These are phyloP conservation scores for Bufo bufo DNA, from an alignment of 2,113 vertebrate species.

Conservation along the genomic window DNA sequence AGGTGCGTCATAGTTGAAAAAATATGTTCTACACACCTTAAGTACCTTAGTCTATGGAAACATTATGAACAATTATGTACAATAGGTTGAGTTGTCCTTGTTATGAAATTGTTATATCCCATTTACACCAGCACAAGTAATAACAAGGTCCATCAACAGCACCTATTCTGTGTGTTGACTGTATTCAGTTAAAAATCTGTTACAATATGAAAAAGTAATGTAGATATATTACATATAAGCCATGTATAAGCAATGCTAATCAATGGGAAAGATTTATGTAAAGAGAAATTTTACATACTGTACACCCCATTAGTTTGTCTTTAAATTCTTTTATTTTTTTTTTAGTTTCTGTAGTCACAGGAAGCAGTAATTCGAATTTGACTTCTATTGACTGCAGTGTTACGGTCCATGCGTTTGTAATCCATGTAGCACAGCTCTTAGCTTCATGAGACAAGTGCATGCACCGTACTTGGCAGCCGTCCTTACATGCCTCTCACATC, in stretches of 20 bases:
- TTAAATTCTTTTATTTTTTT: neutral
- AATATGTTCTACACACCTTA: too few species aligned
- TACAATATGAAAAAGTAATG: too few species aligned
- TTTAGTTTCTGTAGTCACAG: neutral
- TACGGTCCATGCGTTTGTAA: neutral
- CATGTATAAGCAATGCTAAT: too few species aligned
- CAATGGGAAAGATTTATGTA: too few species aligned
- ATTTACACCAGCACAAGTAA: neutral
- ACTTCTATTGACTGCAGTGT: neutral
- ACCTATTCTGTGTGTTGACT: too few species aligned
- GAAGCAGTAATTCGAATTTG: neutral
- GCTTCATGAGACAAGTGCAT: conserved; percentile 47
- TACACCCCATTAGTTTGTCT: neutral
- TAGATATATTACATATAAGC: too few species aligned
- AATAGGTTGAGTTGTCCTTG: too few species aligned
- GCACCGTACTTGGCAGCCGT: conserved; percentile 12
- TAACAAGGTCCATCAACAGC: neutral
- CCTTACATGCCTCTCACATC: conserved; percentile 4
- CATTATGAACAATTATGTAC: too few species aligned
- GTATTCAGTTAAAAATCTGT: too few species aligned
- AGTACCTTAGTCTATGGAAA: too few species aligned
- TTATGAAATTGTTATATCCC: too few species aligned
- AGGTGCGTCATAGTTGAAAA: too few species aligned
- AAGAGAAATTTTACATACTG: neutral
- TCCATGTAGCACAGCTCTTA: neutral